Base-by-base conservation (phyloP, 2,888 invertebrate species). In the Morpho deidamia region DNA sequence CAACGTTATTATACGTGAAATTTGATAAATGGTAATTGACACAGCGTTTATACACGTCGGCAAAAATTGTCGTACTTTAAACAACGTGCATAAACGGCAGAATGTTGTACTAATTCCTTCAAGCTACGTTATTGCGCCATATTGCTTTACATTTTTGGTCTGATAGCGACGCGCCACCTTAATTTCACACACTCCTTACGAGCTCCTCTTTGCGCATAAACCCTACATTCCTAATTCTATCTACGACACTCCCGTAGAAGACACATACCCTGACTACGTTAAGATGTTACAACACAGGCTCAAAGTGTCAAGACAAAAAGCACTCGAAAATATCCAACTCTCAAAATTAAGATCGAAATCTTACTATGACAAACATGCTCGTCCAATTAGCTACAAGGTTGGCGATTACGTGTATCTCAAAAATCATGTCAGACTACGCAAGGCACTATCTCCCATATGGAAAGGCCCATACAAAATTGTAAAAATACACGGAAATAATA, bases 401-500 rank as follows among this genome's bases (percentile, higher is more conserved):
- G 51, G 55, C 8, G 55, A 56, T 11, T 44, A n/a, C 8, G 53
- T 53, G 0, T 48, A 48, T 14, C n/a, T 53, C 0, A 48, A 53
- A 11, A 48, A 44, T 8, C 56, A 61, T 34, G 12, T 51, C 2
- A 37, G 53, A 39, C 40, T 59, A 1, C 48, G 56, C 3, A 62
- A 58, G 44, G 53, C 58, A 7, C 40, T 54, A 10, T 60, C 58
- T 7, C 58, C 58, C 1, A 41, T 58, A 10, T 62, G 60, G 57
- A 62, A 62, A 39, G 39, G 39, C 7, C 39, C 39, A n/a, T 39
- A 39, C n/a, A 39, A 44, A 33, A n/a, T 44, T 5, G 44, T 44
- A 2, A 32, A 45, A 45, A 45, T 37, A 10, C n/a, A 45, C 10
- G 37, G 37, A 11, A 11, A 45, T 11, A 7, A 37, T 33, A 34